Evolutionary conservation across 2,888 invertebrate genomes (phyloP), one percentile per base, ranked within the genome.

Genomic region (Melanostoma mellinum): DNA sequence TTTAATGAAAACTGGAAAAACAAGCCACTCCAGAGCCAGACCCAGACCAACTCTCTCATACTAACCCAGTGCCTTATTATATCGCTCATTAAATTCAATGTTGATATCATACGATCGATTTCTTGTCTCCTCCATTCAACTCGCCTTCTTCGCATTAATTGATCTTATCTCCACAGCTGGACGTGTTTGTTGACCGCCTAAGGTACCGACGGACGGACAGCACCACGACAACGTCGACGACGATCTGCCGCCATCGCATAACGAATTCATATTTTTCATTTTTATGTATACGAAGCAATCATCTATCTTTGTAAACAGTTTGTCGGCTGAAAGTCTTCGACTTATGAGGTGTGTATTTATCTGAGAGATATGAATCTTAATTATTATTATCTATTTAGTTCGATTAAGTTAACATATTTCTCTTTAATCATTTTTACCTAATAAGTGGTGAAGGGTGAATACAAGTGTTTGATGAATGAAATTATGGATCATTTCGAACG

Each of bases 1-100:
- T 20, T 20, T 20, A 1, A 20, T 20, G 20, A 42, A 60, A 81
- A 76, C 81, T 61, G 42, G 81, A 77, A 72, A 67, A 68, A 77
- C 81, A 44, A 63, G 81, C 55, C 50, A 33, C 33, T 63, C 44
- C 50, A 77, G 42, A 68, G 40, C 48, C 65, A 72, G 40, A 6
- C 6, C 6, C n/a, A 32, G 30, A 5, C 42, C 30, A 9, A 5
- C 20, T 63, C 52, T 42, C 10, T 65, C 40, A 42, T 36, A 6
- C 67, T 84, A 79, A 79, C 84, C 84, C 74, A 84, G 84, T 84
- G 78, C 84, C 84, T 84, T 79, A 84, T 79, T 79, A 84, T 84
- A 69, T 40, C 65, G 71, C 75, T 84, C 79, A 84, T 84, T 84
- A 79, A 84, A 67, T 84, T 75, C 84, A 74, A 79, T 84, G 73